Conservation (phyloP, 2,797 vertebrate species). For the Hemibagrus guttatus region DNA sequence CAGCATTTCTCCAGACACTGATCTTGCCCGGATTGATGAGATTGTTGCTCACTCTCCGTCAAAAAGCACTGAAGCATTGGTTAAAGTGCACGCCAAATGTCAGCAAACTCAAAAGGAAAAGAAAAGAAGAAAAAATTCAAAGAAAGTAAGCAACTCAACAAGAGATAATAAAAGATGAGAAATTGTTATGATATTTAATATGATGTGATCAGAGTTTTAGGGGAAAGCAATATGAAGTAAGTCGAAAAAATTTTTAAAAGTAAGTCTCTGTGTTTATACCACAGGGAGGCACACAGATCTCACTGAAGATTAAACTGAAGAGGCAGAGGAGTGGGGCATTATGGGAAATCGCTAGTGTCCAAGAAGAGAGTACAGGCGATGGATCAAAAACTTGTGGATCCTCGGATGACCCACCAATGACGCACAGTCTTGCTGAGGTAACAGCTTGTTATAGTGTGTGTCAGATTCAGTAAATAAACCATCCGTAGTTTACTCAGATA, state of each 20-base stretch:
- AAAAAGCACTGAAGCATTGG: neutral
- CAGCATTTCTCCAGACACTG: slow-evolving; percentile 12
- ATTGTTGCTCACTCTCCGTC: slow-evolving; percentile 2
- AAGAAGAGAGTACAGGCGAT: slow-evolving; percentile 48
- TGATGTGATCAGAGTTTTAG: neutral
- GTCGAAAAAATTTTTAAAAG: slow-evolving; percentile 38
- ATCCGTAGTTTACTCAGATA: neutral
- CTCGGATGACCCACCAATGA: neutral
- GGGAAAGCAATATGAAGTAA: neutral
- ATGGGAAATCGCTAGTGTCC: slow-evolving; percentile 71
- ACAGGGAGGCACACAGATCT: slow-evolving; percentile 19
- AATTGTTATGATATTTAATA: neutral
- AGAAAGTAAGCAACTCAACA: slow-evolving; percentile 1
- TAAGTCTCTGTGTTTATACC: neutral
- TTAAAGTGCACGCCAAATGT: neutral
- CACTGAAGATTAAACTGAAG: slow-evolving; percentile 55
- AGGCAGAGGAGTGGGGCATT: slow-evolving; percentile 62
- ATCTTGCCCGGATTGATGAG: neutral
- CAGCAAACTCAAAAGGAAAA: slow-evolving; percentile 29
- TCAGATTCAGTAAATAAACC: neutral
- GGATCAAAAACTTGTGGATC: slow-evolving; percentile 13
- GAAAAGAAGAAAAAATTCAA: slow-evolving; percentile 24
- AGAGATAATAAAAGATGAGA: neutral
- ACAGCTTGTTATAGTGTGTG: neutral
- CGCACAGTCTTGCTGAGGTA: slow-evolving; percentile 9